Evolutionary conservation across 2,113 vertebrate genomes (phyloP).

Genomic region (Oncorhynchus nerka): DNA sequence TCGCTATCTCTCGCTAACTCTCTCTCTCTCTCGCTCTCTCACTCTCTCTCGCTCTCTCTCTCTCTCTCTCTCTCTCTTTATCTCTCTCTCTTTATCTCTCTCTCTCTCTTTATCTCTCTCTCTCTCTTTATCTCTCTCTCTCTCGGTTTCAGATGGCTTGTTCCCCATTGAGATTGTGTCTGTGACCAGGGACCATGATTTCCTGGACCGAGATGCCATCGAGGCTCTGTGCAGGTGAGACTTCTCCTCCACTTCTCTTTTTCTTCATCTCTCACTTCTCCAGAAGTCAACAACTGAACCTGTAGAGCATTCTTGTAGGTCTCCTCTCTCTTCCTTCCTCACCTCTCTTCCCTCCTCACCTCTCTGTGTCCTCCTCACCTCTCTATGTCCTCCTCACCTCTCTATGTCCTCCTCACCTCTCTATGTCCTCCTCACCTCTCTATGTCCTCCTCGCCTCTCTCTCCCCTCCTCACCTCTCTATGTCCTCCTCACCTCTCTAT

Average conservation of each 20-base stretch:
- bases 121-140: too few species aligned
- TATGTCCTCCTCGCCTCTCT: too few species aligned
- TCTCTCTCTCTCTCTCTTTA: constrained; percentile 4
- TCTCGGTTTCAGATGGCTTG: constrained; percentile 78
- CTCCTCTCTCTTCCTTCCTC: not conserved
- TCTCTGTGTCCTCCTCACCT: not conserved
- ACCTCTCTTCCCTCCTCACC: too few species aligned
- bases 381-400: too few species aligned
- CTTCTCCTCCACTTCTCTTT: not conserved
- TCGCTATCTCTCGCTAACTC: constrained; percentile 1
- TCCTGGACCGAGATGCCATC: constrained; percentile 94
- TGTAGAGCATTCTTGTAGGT: not conserved
- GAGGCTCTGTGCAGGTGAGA: constrained; percentile 96
- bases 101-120: too few species aligned
- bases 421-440: not conserved
- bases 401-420: too few species aligned
- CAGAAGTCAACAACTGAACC: not conserved
- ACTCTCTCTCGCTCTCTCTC: constrained; percentile 8
- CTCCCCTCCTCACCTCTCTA: too few species aligned
- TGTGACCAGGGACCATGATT: constrained; percentile 95
- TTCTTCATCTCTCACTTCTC: not conserved
- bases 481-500: not conserved
- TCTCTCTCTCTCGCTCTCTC: constrained; percentile 25
- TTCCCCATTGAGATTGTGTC: constrained; percentile 93
- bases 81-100: too few species aligned